Conservation (phyloP, 2,888 invertebrate species). For the Eutolmus rufibarbis region DNA sequence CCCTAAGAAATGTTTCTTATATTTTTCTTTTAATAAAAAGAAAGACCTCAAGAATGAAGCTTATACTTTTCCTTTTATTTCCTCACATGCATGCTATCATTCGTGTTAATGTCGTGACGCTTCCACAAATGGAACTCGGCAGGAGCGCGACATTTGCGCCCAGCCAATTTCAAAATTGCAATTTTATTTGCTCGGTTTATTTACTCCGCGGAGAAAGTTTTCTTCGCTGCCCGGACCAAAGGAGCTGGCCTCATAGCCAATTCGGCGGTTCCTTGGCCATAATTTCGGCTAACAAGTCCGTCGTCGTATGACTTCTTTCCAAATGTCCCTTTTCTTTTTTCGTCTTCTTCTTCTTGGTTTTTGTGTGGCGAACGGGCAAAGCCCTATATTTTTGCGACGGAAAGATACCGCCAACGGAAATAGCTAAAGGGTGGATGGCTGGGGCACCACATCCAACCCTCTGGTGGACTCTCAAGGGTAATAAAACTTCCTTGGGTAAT, state of each 20-base stretch:
- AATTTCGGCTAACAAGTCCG: neutral
- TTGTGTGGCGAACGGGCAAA: neutral
- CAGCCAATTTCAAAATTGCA: conserved; percentile 27
- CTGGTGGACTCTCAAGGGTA: neutral
- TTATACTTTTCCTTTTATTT: conserved; percentile 10
- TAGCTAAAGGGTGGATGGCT: neutral
- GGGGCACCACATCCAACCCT: neutral
- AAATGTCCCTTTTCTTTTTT: neutral
- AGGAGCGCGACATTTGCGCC: neutral
- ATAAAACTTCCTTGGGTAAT: conserved; percentile 21
- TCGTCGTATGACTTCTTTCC: neutral
- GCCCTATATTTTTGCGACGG: neutral
- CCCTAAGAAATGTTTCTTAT: neutral
- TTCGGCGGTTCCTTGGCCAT: conserved; percentile 5
- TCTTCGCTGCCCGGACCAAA: neutral
- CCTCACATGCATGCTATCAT: conserved; percentile 1
- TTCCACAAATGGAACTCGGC: conserved; percentile 3
- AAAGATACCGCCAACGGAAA: neutral
- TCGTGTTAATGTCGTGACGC: conserved; percentile 21
- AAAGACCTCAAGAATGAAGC: neutral
- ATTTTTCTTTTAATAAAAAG: neutral
- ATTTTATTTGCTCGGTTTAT: conserved; percentile 22
- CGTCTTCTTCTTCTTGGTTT: neutral
- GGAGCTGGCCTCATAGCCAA: neutral
- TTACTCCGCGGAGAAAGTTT: conserved; percentile 18